Evolutionary conservation across 2,888 invertebrate species (phyloP).

Genomic region (Chalcis sispes): DNA sequence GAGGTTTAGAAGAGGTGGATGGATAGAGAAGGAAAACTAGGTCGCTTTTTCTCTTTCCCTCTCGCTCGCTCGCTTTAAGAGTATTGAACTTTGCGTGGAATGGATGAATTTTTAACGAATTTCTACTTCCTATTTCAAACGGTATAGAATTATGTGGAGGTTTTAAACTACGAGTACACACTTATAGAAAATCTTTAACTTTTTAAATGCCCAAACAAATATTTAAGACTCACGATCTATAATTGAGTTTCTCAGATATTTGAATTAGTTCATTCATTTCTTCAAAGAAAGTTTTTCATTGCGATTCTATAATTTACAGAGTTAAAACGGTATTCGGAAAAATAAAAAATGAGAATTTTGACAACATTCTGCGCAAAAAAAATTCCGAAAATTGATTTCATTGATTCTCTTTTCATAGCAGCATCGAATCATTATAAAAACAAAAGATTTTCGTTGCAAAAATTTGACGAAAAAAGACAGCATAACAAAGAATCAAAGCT

Average conservation of each 20-base stretch:
- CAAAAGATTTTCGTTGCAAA: slow-evolving; percentile 2
- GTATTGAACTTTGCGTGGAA: slow-evolving; percentile 31
- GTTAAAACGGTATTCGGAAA: no score
- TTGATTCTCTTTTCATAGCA: no score
- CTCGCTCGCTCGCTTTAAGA: no score
- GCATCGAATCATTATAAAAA: slow-evolving; percentile 16
- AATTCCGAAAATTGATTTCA: no score
- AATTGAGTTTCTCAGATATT: slow-evolving; percentile 16
- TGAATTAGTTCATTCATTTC: slow-evolving; percentile 2
- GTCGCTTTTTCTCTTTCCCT: no score
- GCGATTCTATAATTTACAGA: no score
- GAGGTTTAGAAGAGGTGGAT: neutral
- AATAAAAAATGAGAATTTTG: no score
- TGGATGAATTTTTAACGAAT: slow-evolving; percentile 53
- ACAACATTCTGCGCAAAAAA: no score
- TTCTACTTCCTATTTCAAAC: slow-evolving; percentile 30
- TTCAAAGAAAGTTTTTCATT: neutral
- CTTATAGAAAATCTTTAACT: slow-evolving; percentile 20
- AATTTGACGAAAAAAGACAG: slow-evolving; percentile 24
- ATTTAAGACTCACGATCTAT: neutral
- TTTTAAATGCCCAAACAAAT: slow-evolving; percentile 27
- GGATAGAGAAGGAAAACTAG: slow-evolving; percentile 48
- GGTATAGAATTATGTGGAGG: neutral
- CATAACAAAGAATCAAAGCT: slow-evolving; percentile 31
- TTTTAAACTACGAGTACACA: slow-evolving; percentile 11